Conservation (phyloP, 2,797 vertebrate species). For the Lepidocolaptes lacrymiger region DNA sequence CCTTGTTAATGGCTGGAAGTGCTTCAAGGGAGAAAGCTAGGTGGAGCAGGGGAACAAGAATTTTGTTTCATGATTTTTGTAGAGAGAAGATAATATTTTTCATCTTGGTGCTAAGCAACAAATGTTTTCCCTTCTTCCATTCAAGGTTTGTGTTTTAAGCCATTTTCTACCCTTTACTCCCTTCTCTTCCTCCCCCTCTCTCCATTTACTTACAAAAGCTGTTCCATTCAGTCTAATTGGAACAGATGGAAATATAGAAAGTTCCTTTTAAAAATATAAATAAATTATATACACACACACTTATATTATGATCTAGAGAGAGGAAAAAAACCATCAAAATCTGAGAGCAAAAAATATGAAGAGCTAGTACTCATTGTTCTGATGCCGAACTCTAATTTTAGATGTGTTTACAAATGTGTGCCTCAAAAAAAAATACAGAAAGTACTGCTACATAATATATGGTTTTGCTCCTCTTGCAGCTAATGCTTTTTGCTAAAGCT, state of each 20-base stretch:
- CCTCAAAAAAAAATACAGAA: conserved; percentile 18
- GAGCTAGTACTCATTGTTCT: conserved; percentile 72
- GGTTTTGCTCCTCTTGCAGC: conserved; percentile 62
- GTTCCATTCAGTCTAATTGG: conserved; percentile 78
- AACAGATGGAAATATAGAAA: conserved; percentile 77
- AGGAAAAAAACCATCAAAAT: neutral
- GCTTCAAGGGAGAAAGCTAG: neutral
- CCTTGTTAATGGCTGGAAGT: neutral
- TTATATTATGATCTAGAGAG: neutral
- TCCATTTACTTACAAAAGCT: conserved; percentile 70
- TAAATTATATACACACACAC: conserved; percentile 47
- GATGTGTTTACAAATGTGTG: conserved; percentile 75
- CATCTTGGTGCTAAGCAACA: conserved; percentile 34
- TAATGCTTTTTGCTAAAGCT: conserved; percentile 69
- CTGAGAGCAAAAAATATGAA: conserved; percentile 18
- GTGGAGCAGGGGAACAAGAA: neutral
- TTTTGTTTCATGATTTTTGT: neutral
- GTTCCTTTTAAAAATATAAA: conserved; percentile 78
- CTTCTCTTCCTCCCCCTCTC: conserved; percentile 43
- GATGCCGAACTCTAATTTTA: conserved; percentile 78
- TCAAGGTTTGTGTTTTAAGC: conserved; percentile 40
- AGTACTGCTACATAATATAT: conserved; percentile 62
- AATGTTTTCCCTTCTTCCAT: neutral
- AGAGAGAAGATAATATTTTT: neutral
- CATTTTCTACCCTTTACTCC: neutral